Evolutionary conservation across 2,888 invertebrate genomes (phyloP), one percentile per base, ranked within the genome.

Genomic region (Ctenicera cuprea): DNA sequence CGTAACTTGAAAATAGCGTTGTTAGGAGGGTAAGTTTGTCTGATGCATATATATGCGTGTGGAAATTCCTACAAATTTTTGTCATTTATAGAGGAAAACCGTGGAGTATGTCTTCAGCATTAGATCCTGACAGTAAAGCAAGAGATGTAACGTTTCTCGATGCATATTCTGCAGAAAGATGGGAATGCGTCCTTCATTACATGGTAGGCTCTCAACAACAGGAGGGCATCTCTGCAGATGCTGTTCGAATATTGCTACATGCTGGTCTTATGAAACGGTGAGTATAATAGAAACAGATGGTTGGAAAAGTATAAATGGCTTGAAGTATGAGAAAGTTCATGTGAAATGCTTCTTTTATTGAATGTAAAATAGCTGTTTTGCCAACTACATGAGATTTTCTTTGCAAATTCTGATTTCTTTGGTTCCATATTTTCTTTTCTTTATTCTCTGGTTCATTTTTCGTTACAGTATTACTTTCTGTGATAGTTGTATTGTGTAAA

Each of bases 161-260:
- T 86, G 91, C 93, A 5, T 98, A 98, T 85, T 97, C 98, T 0
- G 89, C 94, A 84, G 96, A 97, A 84, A 89, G 98, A 69, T 98
- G 98, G 98, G 96, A 98, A 87, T 97, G 97, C 85, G 96, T 98
- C 14, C 89, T 98, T 18, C 97, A 98, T 87, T 98, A 97, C 85
- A 97, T 98, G 96, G 96, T 97, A 83, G 97, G 97, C 54, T 94
- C 95, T 33, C 93, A 94, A 69, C 96, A 95, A 85, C 95, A 95
- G 38, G 97, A 97, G 86, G 95, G 95, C 66, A 96, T 97, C 82
- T 96, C 96, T 65, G 94, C 94, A 0, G 98, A 98, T 87, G 97
- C 98, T n/a, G 96, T 97, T 0, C 88, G 96, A 79, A 96, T 99
- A 77, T 89, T 99, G 78, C 88, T 97, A 30, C 95, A 97, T 86